Conservation (phyloP, 2,113 vertebrate species). For the Aspidoscelis tigris region DNA sequence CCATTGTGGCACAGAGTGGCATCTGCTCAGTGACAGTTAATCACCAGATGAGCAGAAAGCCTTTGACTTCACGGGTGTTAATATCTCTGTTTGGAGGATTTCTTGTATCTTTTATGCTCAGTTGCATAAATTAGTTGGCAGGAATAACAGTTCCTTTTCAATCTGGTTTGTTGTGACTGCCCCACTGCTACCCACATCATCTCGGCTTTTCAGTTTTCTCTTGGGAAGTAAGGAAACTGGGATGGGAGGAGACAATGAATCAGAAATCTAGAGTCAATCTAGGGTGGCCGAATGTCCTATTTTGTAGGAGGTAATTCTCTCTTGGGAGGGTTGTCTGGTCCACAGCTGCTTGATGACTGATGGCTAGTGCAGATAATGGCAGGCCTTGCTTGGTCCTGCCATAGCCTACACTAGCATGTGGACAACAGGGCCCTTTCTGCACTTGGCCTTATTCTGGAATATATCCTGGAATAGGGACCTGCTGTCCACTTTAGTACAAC, state of each 20-base stretch:
- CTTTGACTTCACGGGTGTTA: slow-evolving; percentile 29
- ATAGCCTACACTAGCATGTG: too few species aligned
- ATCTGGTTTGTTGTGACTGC: slow-evolving; percentile 32
- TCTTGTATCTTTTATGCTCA: slow-evolving; percentile 33
- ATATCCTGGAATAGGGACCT: too few species aligned
- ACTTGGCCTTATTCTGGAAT: too few species aligned
- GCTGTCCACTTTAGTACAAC: too few species aligned
- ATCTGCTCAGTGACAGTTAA: slow-evolving; percentile 36
- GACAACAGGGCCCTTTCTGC: too few species aligned
- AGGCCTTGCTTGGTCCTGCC: too few species aligned
- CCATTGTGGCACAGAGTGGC: slow-evolving; percentile 16
- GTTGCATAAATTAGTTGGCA: slow-evolving; percentile 49
- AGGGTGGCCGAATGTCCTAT: neutral
- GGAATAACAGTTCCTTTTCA: slow-evolving; percentile 28
- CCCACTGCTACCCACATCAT: neutral
- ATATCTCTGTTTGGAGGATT: slow-evolving; percentile 24
- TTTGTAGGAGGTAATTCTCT: neutral
- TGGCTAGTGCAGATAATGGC: too few species aligned
- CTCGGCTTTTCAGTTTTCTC: rapidly evolving
- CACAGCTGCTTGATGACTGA: neutral
- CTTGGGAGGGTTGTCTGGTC: neutral
- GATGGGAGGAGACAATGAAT: neutral
- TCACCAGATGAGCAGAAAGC: slow-evolving; percentile 43
- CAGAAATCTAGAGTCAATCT: rapidly evolving
- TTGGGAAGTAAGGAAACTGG: rapidly evolving